Evolutionary conservation across 37 sponge, comb jelly and placozoan species (phyloP), one percentile per base, ranked within the genome.

Genomic region (Chondrosia reniformis): DNA sequence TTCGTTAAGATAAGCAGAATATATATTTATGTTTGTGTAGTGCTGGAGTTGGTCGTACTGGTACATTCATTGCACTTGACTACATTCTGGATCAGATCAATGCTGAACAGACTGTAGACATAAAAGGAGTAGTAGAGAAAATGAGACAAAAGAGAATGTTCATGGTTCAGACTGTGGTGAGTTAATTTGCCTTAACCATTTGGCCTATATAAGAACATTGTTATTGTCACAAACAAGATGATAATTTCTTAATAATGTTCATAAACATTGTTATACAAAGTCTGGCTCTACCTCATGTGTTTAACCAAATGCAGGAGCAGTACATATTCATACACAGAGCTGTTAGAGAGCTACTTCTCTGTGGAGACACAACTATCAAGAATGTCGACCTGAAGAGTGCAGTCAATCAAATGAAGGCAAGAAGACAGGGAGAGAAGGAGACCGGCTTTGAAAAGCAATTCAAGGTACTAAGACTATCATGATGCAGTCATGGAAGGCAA

Each of bases 1-100:
- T 49, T 49, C 15, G 52, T 49, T 49, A 10, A 49, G 52, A 44
- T 76, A 10, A 66, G 19, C 33, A 21, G 46, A 24, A 12, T 49
- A n/a, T 13, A 65, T 33, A 12, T 5, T 10, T 25, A 19, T 31
- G 15, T n/a, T n/a, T 27, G 10, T 83, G 15, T 78, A 91, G 92
- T 91, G 88, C 88, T 84, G 92, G 92, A 49, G 88, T 87, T 33
- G 92, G 92, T 21, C 85, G 92, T 25, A 88, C 88, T 42, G 92
- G 92, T 12, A 81, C 85, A 24, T 80, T 87, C 55, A 84, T 90
- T 22, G 59, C 84, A 6, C 81, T 90, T 2, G 87, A 90, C 78
- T 77, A 55, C 17, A 78, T 65, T 17, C 73, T 90, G 79, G 76
- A 86, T 10, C 86, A 90, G 74, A 67, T 82, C 13, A 79, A 78